Base-by-base conservation (phyloP, 2,113 vertebrate genomes). In the Leptodactylus fuscus region DNA sequence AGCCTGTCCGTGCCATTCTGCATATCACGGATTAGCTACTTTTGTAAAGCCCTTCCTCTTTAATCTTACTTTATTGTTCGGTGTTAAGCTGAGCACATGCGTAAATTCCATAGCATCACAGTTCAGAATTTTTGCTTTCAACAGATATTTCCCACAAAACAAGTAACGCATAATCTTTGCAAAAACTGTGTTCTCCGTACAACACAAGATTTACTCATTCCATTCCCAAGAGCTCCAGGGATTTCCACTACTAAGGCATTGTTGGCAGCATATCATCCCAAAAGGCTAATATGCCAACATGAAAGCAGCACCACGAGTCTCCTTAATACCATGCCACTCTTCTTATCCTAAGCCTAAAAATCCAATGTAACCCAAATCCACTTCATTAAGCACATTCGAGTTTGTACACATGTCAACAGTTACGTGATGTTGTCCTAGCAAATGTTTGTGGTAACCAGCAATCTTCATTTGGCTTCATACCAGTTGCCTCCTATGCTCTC, bases 21-120 rank as follows among this genome's bases (percentile, higher is more conserved):
- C 38, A 60, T 29, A 27, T 55, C 83, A 79, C 16, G 83, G 75
- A 85, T 85, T 85, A 79, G 29, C 46, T 85, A 53, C 48, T 38
- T 70, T 44, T 84, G 24, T 32, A 60, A 83, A 75, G 41, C 36
- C 29, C 48, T 55, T 41, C 46, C 44, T 38, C 27, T 41, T 69
- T 79, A 78, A 46, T 81, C 65, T 58, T 60, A 58, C 48, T 70
- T 58, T 73, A 73, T 78, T 46, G 75, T 69, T 71, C 41, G 7
- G 44, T 85, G 67, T 69, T 77, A 78, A 69, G 83, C 74, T 69
- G 58, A 55, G 77, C 83, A 67, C 46, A 48, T 24, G 76, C 41
- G 58, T 9, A 79, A 76, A 85, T 85, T 44, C 75, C 75, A 49
- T 15, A 71, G 46, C 62, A 27, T 51, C 77, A 80, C 36, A 29